Evolutionary conservation across 2,113 vertebrate species (phyloP), one percentile per base, ranked within the genome.

Genomic region (Sturnira hondurensis): DNA sequence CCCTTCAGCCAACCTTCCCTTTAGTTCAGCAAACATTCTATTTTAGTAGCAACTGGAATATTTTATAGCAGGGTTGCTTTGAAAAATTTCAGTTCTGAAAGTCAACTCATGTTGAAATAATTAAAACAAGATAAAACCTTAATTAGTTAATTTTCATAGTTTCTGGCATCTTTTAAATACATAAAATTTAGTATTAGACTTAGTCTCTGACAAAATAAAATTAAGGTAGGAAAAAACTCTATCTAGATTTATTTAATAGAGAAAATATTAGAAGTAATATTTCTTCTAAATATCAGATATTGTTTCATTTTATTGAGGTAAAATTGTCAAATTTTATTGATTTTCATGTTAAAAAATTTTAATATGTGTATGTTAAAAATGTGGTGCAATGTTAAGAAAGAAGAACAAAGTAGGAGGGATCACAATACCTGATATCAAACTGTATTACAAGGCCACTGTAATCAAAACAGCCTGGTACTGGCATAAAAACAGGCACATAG

Each of bases 191-290:
- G 26, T 88, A 77, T 84, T 86, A 68, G 16, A 78, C n/a, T 14
- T 95, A 45, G 8, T 76, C n/a, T 90, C 92, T 41, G 14, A 82
- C 20, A 65, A 96, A 83, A 80, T 80, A 89, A 96, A 84, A 58
- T 56, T 17, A 91, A 88, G 22, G 16, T 78, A 43, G 63, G 88
- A 91, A 67, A 73, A 71, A 86, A 58, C 28, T 6, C 4, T 94
- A 5, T 54, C 7, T 52, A 52, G 50, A 52, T 15, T 52, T 52
- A 52, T 52, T 52, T 52, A 52, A 52, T 52, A 52, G 50, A 52
- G 50, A 52, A 52, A 52, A 52, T 52, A 52, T 52, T 52, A 52
- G 7, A 2, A 20, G 41, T 80, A 50, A 38, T 4, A 43, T 52
- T 86, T 89, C 36, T 50, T 95, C 19, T 58, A 68, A 87, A 77